These are phyloP conservation scores for Andrena haemorrhoa DNA, from an alignment of 2,888 invertebrate genomes.

Conservation along the genomic window DNA sequence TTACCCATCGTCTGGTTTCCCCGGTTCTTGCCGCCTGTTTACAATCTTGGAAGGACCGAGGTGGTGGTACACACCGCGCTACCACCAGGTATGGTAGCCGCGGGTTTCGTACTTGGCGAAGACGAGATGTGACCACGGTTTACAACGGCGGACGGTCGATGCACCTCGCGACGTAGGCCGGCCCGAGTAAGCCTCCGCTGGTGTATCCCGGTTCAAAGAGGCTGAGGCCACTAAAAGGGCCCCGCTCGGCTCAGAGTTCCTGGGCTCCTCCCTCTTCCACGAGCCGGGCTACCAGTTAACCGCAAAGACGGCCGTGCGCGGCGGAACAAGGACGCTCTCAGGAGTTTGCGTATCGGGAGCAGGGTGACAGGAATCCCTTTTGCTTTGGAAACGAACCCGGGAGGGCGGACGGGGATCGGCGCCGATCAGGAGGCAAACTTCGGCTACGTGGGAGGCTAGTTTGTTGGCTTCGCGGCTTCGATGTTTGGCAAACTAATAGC, in stretches of 20 bases:
- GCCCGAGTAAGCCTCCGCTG: conserved; percentile 32
- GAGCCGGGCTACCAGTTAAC: conserved; percentile 53
- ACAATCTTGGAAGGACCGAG: conserved; percentile 75
- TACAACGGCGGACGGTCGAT: conserved; percentile 77
- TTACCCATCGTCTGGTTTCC: conserved; percentile 79
- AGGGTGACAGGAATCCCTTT: not conserved
- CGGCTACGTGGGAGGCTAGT: not conserved
- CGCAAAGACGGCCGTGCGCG: conserved; percentile 26
- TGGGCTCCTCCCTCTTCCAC: conserved; percentile 39
- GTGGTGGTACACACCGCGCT: conserved; percentile 57
- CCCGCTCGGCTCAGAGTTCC: conserved; percentile 35
- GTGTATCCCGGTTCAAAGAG: conserved; percentile 32
- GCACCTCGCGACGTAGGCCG: conserved; percentile 67
- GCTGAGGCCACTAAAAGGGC: conserved; percentile 51
- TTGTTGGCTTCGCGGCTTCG: not conserved
- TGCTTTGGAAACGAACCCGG: not conserved
- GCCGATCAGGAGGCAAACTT: conserved; percentile 4
- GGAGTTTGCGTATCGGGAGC: conserved; percentile 19
- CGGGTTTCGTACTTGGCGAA: conserved; percentile 79
- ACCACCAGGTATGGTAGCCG: conserved; percentile 79
- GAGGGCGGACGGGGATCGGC: not conserved
- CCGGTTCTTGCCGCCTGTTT: conserved; percentile 82
- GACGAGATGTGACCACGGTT: conserved; percentile 73
- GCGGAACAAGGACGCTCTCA: conserved; percentile 55
- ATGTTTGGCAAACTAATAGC: conserved; percentile 5